Percentiles rank a stretch among this genome's conserved stretches.
These are phyloP conservation scores for Heliothis subflexa DNA, from an alignment of 1,140 invertebrate genomes.

Conservation along the genomic window DNA sequence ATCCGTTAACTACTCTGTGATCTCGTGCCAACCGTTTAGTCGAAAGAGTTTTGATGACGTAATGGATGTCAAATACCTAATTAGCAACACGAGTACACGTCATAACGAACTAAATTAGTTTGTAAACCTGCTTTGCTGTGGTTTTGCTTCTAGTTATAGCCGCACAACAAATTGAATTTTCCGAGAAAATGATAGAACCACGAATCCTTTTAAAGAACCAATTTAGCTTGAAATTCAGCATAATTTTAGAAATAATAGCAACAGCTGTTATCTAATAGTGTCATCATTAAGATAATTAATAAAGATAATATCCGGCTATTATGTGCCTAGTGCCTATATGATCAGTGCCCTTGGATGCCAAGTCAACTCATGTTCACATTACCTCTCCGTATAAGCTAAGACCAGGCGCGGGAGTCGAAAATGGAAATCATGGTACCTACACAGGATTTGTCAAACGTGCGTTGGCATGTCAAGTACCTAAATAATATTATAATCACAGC, in stretches of 20 bases:
- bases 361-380: conserved; percentile 12
- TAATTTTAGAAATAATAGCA: too few species aligned
- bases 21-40: conserved; percentile 40
- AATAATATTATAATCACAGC: conserved; percentile 10
- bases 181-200: background rate
- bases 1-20: conserved; percentile 58
- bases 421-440: conserved; percentile 36
- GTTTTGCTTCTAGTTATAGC: background rate
- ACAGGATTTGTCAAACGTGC: conserved; percentile 28
- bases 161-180: conserved; percentile 11
- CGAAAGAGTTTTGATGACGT: conserved; percentile 16
- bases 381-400: conserved; percentile 13
- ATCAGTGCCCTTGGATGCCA: background rate
- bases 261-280: too few species aligned
- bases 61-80: conserved; percentile 13
- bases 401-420: conserved; percentile 17
- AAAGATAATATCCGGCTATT: conserved; percentile 13
- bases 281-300: background rate
- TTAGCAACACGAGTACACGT: background rate
- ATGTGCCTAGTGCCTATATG: background rate
- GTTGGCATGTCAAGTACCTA: conserved; percentile 6
- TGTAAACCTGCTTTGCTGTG: background rate
- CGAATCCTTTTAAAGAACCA: background rate
- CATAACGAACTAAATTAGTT: background rate
- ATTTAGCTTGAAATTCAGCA: background rate